Conservation (phyloP, 2,888 invertebrate species). For the Tortrix viridana region DNA sequence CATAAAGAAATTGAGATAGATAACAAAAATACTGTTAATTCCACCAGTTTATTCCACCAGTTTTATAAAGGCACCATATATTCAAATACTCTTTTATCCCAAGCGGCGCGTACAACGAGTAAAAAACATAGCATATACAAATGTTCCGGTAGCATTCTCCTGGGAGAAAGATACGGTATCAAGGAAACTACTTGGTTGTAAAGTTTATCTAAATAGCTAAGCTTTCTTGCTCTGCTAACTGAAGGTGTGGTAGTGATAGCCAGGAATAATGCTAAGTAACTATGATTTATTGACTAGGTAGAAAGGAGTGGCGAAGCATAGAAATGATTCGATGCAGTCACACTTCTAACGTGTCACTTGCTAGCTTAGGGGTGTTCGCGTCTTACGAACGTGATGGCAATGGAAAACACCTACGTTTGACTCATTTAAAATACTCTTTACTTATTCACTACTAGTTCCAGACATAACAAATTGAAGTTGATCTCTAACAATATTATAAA, state of each 20-base stretch:
- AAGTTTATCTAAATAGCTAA: constrained; percentile 24
- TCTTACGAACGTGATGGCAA: constrained; percentile 2
- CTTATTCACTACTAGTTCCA: too few species aligned
- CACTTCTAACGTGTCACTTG: constrained; percentile 18
- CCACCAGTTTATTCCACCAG: background rate
- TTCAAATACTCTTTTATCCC: constrained; percentile 20
- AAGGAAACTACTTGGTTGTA: constrained; percentile 17
- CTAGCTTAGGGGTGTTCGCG: constrained; percentile 7
- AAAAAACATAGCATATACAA: constrained; percentile 34
- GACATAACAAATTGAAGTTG: too few species aligned
- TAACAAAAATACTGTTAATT: background rate
- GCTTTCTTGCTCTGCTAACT: constrained; percentile 8
- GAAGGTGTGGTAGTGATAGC: constrained; percentile 7
- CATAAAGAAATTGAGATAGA: too few species aligned
- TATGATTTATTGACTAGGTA: constrained; percentile 25
- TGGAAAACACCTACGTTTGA: background rate
- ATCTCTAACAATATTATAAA: too few species aligned
- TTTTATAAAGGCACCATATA: constrained; percentile 18
- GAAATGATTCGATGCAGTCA: constrained; percentile 25
- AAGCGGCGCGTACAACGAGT: constrained; percentile 12
- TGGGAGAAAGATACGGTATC: constrained; percentile 29
- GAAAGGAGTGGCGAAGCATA: constrained; percentile 13
- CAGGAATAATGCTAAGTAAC: constrained; percentile 26
- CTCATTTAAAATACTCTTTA: too few species aligned
- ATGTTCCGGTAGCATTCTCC: constrained; percentile 29